These are phyloP conservation scores for Echinops telfairi DNA, from an alignment of 2,113 vertebrate genomes.

Conservation along the genomic window DNA sequence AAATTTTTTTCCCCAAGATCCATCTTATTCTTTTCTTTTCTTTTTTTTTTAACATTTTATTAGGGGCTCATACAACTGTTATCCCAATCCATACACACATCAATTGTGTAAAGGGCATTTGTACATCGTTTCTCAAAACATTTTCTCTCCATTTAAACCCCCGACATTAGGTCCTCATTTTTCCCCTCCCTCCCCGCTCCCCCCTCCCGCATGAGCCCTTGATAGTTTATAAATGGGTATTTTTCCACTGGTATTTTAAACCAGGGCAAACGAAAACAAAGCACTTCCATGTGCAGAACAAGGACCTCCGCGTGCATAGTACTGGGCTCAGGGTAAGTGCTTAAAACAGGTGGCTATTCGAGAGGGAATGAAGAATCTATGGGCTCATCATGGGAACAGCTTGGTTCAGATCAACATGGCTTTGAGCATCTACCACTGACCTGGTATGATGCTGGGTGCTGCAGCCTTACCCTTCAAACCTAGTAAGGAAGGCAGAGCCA, in stretches of 20 bases:
- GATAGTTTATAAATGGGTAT: no score
- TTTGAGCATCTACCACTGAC: not conserved
- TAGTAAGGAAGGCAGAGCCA: not conserved
- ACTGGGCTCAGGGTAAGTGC: not conserved
- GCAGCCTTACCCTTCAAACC: not conserved
- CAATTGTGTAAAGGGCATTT: no score
- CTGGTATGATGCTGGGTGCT: not conserved
- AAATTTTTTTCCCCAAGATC: no score
- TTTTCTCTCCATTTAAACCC: no score
- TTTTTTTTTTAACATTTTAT: no score
- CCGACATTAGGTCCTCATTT: no score
- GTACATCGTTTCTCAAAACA: no score
- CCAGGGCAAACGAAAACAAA: not conserved
- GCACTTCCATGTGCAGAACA: not conserved
- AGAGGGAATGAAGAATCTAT: not conserved
- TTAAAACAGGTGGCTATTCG: not conserved
- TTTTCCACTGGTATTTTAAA: conserved; percentile 33
- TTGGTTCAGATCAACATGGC: not conserved
- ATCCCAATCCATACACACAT: no score
- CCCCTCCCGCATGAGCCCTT: no score
- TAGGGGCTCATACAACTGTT: no score
- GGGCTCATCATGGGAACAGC: not conserved
- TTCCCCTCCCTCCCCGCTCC: no score
- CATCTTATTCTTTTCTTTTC: no score
- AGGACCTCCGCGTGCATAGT: not conserved